Evolutionary conservation across 2,113 vertebrate species (phyloP), one percentile per base, ranked within the genome.

Genomic region (Ifrita kowaldi): DNA sequence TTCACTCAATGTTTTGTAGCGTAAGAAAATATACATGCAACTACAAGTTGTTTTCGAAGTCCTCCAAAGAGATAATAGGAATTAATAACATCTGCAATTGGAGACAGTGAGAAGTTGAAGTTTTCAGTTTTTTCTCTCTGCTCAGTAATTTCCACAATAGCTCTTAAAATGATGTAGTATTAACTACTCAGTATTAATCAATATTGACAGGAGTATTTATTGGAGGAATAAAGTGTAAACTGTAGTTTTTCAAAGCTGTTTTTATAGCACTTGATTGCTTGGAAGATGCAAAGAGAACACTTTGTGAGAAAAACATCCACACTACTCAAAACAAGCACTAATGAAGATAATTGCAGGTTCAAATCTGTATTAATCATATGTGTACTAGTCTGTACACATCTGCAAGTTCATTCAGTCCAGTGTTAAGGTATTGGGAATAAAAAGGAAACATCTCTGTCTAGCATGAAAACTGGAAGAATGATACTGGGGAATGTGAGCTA

Each of bases 241-340:
- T 70, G 42, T 46, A 76, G 35, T 35, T 95, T 90, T 81, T 63
- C 24, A 42, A 85, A 90, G 33, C 46, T 81, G 12, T 82, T 87
- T 87, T 78, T 79, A 44, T 67, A 60, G 60, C 19, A 37, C 15
- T 77, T 84, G 41, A 7, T 63, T 69, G 21, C 21, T 95, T 94
- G 33, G 47, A 92, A 92, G 77, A 77, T 91, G 39, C 44, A 78
- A 86, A 88, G 73, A 32, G 49, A 86, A 49, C 32, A 84, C 62
- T 71, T 83, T 71, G 49, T 93, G 63, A 89, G 81, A 76, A 96
- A 95, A 94, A 44, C 49, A 74, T 94, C 56, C 55, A 56, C 30
- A 18, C 83, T 92, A 87, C 79, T 89, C 76, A 88, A 96, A 78
- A 90, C 35, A 76, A 96, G 89, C 56, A 87, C 65, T 94, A 93